Base-by-base conservation (phyloP, 2,113 vertebrate species). In the Hippocampus mohnikei region DNA sequence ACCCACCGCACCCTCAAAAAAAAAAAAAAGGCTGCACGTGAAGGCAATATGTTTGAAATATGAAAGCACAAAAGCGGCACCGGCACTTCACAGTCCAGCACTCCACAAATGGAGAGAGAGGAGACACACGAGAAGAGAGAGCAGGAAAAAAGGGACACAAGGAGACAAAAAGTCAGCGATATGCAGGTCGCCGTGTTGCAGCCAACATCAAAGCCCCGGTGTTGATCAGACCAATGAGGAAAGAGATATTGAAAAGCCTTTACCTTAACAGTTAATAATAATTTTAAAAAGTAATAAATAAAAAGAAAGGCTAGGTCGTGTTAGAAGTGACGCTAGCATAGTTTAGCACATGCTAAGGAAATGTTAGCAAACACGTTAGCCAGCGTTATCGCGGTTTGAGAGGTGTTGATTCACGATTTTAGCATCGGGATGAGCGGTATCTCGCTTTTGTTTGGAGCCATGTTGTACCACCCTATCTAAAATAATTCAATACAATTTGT, bases 31-130 rank as follows among this genome's bases (percentile, higher is more conserved):
- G 46, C 77, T 5, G 2, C 40, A 44, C 50, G 78, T 46, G 15
- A 46, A 64, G 12, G 41, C 16, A 71, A 78, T 72, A 44, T 70
- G 25, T 58, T 69, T 55, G 44, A 68, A 80, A 75, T 76, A 75
- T 62, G 80, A 71, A 69, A 68, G 66, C 80, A 84, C 79, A 76
- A 85, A 87, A 81, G 53, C 81, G 60, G 55, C 71, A 84, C 73
- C 72, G 81, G 70, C 87, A 89, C 77, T 83, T 84, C 80, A 88
- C 83, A 85, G 85, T 90, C 80, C 74, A 88, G 79, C 78, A 88
- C 85, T 88, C 86, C 88, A 91, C 87, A 88, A 79, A 90, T 84
- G 84, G 90, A 53, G 66, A 85, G 87, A 88, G 90, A 92, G 88
- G 90, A 85, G 76, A 88, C 84, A 88, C 82, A 89, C 82, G 87